Evolutionary conservation across 2,113 vertebrate species (phyloP), one percentile per base, ranked within the genome.

Genomic region (Forbesichthys papilliferus): DNA sequence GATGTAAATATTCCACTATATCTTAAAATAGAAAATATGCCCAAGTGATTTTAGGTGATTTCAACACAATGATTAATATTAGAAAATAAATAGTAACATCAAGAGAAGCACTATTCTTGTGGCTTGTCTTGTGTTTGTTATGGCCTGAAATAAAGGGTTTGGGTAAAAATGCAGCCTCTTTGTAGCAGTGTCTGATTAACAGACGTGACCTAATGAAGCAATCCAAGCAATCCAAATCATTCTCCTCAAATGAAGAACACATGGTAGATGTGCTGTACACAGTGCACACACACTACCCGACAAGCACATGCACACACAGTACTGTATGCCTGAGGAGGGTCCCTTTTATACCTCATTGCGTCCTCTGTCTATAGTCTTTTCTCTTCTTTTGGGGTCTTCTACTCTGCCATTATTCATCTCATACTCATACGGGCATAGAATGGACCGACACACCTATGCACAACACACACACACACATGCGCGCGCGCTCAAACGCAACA

Each of bases 401-500:
- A 6, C n/a, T 27, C 10, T 64, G n/a, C 8, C 14, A 3, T 3
- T 33, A 18, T 60, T 34, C 4, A 33, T 49, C 14, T 3, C 51
- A 64, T 6, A 74, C 34, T 34, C 12, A 42, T 42, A 7, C 36
- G 2, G 27, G 4, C 36, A 42, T 42, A 42, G 36, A 42, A 58
- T 58, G 20, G 9, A 58, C 58, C 6, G 5, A 61, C 11, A 61
- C 3, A 12, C 12, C 12, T 34, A 54, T 51, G 57, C 36, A 55
- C 64, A 66, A 55, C 64, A 66, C 13, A 47, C 65, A 59, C 66
- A 69, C 71, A 59, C 73, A 14, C 9, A 68, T 34, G 14, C 58
- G n/a, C 58, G 42, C 58, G 8, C 58, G 42, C 58, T 94, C 93
- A 92, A 90, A 93, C 93, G 94, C 93, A 91, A 85, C 72, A 73